Conservation (phyloP, 2,797 vertebrate species). For the Poecilia gillii region DNA sequence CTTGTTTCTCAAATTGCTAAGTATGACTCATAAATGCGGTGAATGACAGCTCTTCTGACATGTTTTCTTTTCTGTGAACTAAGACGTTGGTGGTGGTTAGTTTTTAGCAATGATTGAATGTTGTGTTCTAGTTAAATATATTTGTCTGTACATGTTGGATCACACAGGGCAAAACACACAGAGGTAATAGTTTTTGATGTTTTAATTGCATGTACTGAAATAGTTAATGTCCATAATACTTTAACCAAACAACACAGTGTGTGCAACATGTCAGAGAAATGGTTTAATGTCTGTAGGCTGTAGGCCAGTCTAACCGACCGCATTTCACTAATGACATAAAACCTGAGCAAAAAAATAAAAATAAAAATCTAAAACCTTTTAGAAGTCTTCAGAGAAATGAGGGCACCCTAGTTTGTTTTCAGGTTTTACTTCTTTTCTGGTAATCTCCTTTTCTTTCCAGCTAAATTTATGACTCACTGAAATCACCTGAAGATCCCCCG, state of each 20-base stretch:
- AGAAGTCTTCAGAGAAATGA: neutral
- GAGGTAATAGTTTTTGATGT: neutral
- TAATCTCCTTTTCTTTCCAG: neutral
- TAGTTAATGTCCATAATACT: neutral
- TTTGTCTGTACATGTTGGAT: neutral
- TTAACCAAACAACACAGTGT: neutral
- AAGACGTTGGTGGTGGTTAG: neutral
- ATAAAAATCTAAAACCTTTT: neutral
- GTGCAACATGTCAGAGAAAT: neutral
- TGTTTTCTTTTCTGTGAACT: neutral
- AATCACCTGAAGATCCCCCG: neutral
- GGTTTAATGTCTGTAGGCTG: neutral
- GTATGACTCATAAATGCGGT: too few relatives aligned
- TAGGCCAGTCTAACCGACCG: neutral
- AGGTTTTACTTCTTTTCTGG: neutral
- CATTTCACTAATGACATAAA: neutral
- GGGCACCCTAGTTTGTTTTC: neutral
- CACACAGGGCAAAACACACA: neutral
- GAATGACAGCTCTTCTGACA: neutral
- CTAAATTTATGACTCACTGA: neutral
- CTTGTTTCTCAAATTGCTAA: too few relatives aligned
- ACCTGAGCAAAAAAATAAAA: neutral
- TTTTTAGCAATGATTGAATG: neutral
- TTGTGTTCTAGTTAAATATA: neutral
- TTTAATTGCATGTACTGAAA: neutral